These are phyloP conservation scores for Sebastes paucispinis DNA, from an alignment of 2,797 vertebrate genomes.

Conservation along the genomic window DNA sequence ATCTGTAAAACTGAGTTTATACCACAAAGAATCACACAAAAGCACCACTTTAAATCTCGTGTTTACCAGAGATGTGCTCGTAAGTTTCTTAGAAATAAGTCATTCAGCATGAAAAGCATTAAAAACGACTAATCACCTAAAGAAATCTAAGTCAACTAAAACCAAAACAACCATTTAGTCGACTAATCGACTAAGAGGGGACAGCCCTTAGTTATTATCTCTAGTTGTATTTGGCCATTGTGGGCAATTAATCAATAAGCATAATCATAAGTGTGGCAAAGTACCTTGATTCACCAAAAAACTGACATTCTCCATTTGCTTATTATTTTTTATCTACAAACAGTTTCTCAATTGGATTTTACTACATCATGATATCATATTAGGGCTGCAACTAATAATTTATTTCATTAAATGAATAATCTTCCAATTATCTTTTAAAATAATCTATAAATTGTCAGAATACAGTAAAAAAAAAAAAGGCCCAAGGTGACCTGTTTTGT, in stretches of 20 bases:
- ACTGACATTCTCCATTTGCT: background rate
- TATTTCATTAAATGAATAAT: background rate
- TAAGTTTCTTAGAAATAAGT: too few species aligned
- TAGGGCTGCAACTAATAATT: background rate
- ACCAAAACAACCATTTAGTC: too few species aligned
- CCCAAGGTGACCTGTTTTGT: background rate
- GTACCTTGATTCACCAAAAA: background rate
- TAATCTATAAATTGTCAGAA: background rate
- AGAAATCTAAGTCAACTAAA: too few species aligned
- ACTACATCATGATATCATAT: background rate
- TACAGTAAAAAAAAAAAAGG: background rate
- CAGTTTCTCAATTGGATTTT: background rate
- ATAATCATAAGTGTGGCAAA: background rate
- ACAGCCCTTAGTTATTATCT: background rate
- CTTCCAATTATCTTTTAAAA: background rate
- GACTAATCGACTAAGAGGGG: too few species aligned
- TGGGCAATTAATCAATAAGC: background rate
- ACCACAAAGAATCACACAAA: too few species aligned
- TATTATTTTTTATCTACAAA: background rate
- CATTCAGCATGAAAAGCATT: too few species aligned
- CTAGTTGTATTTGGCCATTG: background rate
- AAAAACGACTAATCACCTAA: accelerated
- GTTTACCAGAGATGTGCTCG: too few species aligned
- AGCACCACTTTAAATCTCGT: too few species aligned
- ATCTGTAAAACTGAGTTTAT: too few species aligned